Evolutionary conservation across 2,113 vertebrate genomes (phyloP).

Genomic region (Prinia subflava): DNA sequence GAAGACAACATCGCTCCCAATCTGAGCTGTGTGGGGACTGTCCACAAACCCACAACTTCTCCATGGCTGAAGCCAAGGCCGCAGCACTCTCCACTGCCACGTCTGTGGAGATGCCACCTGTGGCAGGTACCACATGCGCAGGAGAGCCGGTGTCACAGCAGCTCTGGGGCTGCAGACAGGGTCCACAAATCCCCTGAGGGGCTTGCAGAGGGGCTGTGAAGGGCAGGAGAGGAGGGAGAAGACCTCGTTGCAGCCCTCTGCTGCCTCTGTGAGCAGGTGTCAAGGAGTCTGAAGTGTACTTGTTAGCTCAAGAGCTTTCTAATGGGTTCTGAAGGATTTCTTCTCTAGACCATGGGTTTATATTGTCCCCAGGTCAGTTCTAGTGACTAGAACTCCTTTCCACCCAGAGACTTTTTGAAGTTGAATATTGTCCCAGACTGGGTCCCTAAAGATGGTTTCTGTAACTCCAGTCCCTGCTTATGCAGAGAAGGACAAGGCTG

Average conservation of each 20-base stretch:
- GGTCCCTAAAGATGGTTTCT: background rate
- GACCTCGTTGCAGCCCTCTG: background rate
- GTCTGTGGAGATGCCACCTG: accelerated
- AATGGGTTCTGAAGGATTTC: background rate
- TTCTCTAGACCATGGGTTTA: background rate
- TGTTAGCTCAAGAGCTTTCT: background rate
- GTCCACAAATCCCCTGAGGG: background rate
- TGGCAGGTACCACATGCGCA: accelerated
- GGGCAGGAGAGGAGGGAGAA: background rate
- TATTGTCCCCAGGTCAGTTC: background rate
- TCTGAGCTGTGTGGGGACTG: background rate
- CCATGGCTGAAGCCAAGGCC: accelerated
- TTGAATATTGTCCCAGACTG: background rate
- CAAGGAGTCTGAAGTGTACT: background rate
- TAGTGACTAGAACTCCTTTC: background rate
- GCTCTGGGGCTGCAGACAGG: background rate
- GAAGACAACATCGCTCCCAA: accelerated
- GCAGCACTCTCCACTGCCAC: accelerated
- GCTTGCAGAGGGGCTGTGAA: background rate
- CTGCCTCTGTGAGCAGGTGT: background rate
- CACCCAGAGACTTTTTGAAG: background rate
- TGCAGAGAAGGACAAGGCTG: background rate
- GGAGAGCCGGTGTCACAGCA: accelerated
- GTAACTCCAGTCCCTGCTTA: background rate
- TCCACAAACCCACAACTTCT: accelerated